Conservation (phyloP, 1,140 invertebrate genomes). For the Drosophila insularis region DNA sequence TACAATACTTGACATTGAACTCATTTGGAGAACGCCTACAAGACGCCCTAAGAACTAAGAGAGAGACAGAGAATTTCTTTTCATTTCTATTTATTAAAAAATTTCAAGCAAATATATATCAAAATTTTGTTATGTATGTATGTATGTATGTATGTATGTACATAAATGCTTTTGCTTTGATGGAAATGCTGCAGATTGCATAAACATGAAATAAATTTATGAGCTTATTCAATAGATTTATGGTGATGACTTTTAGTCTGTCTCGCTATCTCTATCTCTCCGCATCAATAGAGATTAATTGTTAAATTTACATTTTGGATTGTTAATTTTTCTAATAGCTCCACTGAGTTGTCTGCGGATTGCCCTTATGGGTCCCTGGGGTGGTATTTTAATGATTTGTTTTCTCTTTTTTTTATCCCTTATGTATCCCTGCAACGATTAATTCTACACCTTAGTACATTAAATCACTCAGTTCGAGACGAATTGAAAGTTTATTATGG, state of each 20-base stretch:
- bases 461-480: conserved; percentile 42
- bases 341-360: conserved; percentile 11
- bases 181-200: conserved; percentile 19
- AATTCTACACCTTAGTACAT: conserved; percentile 42
- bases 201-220: conserved; percentile 45
- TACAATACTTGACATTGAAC: conserved; percentile 51
- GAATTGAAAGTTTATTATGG: neutral
- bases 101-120: conserved; percentile 33
- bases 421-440: conserved; percentile 4
- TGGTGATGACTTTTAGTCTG: conserved; percentile 45
- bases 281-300: neutral
- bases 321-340: conserved; percentile 20
- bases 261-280: neutral
- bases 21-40: conserved; percentile 40
- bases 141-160: neutral
- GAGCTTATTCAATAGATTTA: conserved; percentile 46
- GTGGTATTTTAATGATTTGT: conserved; percentile 45
- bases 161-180: conserved; percentile 6
- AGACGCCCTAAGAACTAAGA: too few relatives aligned
- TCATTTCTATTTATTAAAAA: conserved; percentile 37
- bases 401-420: conserved; percentile 19
- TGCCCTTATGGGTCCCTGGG: conserved; percentile 39
- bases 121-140: neutral
- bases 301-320: conserved; percentile 9
- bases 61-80: conserved; percentile 13